Evolutionary conservation across 1,140 invertebrate genomes (phyloP), one percentile per base, ranked within the genome.

Genomic region (Telenomus remus): DNA sequence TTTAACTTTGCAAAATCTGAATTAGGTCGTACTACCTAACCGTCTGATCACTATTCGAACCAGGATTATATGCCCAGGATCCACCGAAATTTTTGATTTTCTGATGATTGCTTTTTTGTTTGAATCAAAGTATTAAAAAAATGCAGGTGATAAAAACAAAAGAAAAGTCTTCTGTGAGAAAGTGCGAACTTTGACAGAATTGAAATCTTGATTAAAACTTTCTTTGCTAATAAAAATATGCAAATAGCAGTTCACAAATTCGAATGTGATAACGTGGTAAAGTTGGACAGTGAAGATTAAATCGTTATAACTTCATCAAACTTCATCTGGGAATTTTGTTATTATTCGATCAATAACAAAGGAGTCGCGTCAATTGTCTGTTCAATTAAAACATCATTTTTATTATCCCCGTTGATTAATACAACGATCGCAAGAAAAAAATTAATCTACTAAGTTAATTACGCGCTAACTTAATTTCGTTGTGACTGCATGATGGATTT

Each of bases 171-270:
- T 49, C 39, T 43, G 46, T 19, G 27, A 37, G 53, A 53, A 48
- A 57, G 33, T 51, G 42, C 42, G 19, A 69, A 56, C 27, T 61
- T 60, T 55, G 43, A 48, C 56, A 61, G 66, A 70, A 61, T 49
- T 73, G 51, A 61, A 74, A 61, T 44, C 53, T 66, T 65, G 54
- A 72, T 72, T 72, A 72, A 72, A 72, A 72, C 33, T 63, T 70
- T 55, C n/a, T 50, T 47, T 54, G 33, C 43, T 54, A 15, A 55
- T 50, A 59, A 72, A 72, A 65, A 51, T 50, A 66, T 74, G 71
- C 56, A 74, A 68, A 74, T 63, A 57, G 39, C 44, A 43, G 35
- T 55, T 66, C 51, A 63, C 61, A 61, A 68, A 56, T 73, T 73
- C 59, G 55, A 73, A 73, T 60, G 49, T 37, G 42, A 73, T 57